These are phyloP conservation scores for Diarsia rubi DNA, from an alignment of 2,888 invertebrate species.

Conservation along the genomic window DNA sequence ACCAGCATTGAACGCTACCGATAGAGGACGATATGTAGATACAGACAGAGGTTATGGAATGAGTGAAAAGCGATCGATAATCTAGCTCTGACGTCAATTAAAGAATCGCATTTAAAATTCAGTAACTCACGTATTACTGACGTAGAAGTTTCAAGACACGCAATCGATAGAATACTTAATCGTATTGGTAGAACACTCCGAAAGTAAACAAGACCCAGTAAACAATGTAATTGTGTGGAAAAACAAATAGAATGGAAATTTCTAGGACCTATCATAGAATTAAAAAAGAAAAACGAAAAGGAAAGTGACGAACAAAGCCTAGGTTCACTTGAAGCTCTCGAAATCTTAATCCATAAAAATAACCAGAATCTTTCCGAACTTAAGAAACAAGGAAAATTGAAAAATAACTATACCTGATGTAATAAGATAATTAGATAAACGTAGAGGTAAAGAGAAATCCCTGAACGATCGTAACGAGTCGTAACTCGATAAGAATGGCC, in stretches of 20 bases:
- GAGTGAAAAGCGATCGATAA: conserved; percentile 55
- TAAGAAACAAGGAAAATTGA: conserved; percentile 42
- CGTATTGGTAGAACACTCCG: conserved; percentile 1
- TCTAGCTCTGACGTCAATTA: conserved; percentile 60
- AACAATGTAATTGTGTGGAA: conserved; percentile 2
- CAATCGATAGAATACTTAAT: conserved; percentile 51
- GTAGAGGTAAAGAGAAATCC: conserved; percentile 71
- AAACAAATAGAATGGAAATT: conserved; percentile 7
- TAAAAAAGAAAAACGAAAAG: conserved; percentile 8
- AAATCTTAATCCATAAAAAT: conserved; percentile 8
- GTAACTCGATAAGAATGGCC: conserved; percentile 72
- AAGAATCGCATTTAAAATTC: conserved; percentile 52
- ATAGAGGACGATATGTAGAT: conserved; percentile 21
- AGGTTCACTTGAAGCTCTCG: not conserved
- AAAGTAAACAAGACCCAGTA: conserved; percentile 19
- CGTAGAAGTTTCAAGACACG: conserved; percentile 28
- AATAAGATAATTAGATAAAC: conserved; percentile 66
- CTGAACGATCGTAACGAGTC: conserved; percentile 66
- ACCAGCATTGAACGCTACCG: conserved; percentile 27
- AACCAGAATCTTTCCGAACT: conserved; percentile 41
- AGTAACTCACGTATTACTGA: conserved; percentile 33
- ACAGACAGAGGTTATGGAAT: conserved; percentile 40
- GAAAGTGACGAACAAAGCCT: not conserved
- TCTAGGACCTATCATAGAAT: not conserved
- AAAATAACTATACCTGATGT: conserved; percentile 52